These are phyloP conservation scores for Sepiola atlantica DNA, from an alignment of 2,888 invertebrate species.

Conservation along the genomic window DNA sequence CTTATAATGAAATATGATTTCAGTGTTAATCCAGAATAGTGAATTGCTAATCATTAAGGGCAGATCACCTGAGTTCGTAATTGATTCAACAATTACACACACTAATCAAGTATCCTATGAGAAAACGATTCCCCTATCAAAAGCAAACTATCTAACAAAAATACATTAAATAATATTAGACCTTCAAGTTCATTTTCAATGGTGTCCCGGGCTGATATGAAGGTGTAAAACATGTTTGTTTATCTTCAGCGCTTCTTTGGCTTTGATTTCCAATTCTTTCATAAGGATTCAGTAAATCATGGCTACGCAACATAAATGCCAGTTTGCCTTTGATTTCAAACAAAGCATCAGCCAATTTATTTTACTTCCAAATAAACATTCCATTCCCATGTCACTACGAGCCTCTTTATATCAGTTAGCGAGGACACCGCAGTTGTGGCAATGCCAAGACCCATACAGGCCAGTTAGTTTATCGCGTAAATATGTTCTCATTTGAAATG, in stretches of 20 bases:
- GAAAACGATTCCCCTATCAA: too few species aligned
- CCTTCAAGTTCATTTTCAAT: too few species aligned
- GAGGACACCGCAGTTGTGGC: neutral
- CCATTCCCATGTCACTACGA: neutral
- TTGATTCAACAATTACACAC: too few species aligned
- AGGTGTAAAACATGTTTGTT: neutral
- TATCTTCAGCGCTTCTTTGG: neutral
- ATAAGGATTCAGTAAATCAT: neutral
- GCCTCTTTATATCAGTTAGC: neutral
- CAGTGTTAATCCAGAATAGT: too few species aligned
- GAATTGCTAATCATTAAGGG: too few species aligned
- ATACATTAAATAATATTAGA: too few species aligned
- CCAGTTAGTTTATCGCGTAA: too few species aligned
- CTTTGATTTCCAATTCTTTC: neutral
- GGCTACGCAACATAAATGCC: neutral
- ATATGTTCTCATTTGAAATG: too few species aligned
- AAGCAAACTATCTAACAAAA: too few species aligned
- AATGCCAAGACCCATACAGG: neutral
- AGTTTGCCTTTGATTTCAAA: neutral
- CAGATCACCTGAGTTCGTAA: too few species aligned
- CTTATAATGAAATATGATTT: too few species aligned
- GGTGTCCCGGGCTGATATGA: neutral
- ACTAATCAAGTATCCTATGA: too few species aligned
- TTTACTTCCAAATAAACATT: neutral
- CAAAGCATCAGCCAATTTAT: neutral